Conservation (phyloP, 1,140 invertebrate genomes). For the Drosophila bocki region DNA sequence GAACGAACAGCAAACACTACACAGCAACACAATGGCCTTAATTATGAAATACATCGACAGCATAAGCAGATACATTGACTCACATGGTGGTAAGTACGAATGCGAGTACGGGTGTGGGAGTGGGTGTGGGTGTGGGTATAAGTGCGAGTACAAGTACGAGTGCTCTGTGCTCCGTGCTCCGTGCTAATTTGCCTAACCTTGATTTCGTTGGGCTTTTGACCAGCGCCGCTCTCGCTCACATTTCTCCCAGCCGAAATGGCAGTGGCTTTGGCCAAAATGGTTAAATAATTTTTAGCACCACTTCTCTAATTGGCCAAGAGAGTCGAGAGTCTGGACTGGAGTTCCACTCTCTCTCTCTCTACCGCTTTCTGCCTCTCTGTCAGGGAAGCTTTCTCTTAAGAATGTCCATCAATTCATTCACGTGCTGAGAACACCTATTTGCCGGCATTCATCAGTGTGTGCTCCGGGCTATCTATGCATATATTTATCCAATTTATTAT, state of each 20-base stretch:
- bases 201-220: conserved; percentile 50
- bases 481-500: conserved; percentile 41
- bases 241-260: conserved; percentile 64
- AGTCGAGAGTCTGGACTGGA: not conserved
- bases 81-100: conserved; percentile 87
- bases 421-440: conserved; percentile 4
- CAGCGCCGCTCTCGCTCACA: conserved; percentile 42
- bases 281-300: conserved; percentile 76
- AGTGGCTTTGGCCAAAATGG: conserved; percentile 52
- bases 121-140: not conserved
- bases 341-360: not conserved
- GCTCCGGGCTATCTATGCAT: not conserved
- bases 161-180: not conserved
- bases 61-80: conserved; percentile 88
- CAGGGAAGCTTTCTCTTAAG: conserved; percentile 11
- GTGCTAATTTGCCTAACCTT: conserved; percentile 77
- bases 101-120: not conserved
- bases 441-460: not conserved
- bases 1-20: conserved; percentile 51
- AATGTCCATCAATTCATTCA: conserved; percentile 16
- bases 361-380: not conserved
- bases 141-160: not conserved
- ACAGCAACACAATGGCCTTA: conserved; percentile 87
- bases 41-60: conserved; percentile 88
- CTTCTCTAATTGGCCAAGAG: conserved; percentile 66